Percentiles rank a stretch among this genome's conserved stretches.
Conservation (phyloP, 2,113 vertebrate genomes). For the Kobus ellipsiprymnus region DNA sequence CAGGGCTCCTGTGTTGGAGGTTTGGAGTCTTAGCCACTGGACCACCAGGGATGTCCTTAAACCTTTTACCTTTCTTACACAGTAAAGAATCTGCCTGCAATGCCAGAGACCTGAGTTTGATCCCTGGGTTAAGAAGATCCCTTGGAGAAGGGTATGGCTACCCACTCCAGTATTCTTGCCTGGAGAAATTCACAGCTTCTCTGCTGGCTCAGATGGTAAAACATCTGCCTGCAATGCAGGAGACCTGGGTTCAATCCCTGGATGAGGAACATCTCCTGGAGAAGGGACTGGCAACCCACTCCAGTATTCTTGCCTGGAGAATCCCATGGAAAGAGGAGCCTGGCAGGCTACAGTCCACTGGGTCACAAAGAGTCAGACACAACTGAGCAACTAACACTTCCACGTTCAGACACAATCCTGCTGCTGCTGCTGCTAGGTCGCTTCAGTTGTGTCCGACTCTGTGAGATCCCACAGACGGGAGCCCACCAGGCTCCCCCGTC, state of each 20-base stretch:
- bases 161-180: neutral
- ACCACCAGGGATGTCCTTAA: neutral
- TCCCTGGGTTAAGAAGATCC: neutral
- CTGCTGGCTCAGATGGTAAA: neutral
- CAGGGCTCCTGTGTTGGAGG: neutral
- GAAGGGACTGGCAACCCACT: neutral
- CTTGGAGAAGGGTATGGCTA: neutral
- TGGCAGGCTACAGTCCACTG: neutral
- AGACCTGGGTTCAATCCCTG: neutral
- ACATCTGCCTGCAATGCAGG: neutral
- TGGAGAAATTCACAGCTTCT: neutral
- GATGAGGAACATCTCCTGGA: neutral
- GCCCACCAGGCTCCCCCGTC: no score
- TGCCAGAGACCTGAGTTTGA: neutral
- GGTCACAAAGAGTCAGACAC: neutral
- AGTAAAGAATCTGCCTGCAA: neutral
- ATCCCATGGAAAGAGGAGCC: neutral
- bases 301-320: neutral
- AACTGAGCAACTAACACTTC: neutral
- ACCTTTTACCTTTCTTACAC: neutral
- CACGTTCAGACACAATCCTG: neutral
- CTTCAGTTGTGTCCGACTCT: no score
- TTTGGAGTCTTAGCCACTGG: neutral
- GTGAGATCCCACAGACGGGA: rapidly evolving
- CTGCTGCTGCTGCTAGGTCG: no score